Conservation (phyloP, 2,888 invertebrate species). For the Metellina segmentata region DNA sequence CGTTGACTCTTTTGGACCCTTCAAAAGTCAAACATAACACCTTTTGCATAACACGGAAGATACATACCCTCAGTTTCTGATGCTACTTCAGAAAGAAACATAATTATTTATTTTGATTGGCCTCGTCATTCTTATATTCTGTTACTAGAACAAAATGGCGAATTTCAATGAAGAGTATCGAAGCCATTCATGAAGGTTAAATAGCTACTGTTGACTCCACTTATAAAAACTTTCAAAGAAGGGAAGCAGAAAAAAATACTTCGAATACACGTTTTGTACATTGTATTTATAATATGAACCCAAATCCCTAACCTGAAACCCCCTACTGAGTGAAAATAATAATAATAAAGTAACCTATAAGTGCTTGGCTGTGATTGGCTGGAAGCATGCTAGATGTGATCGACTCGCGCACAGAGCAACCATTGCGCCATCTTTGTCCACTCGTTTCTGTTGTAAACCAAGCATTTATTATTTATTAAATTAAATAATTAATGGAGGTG, state of each 20-base stretch:
- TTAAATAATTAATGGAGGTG: not conserved
- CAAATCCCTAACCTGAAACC: constrained; percentile 19
- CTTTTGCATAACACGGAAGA: too few relatives aligned
- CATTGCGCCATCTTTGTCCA: constrained; percentile 25
- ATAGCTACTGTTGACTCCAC: constrained; percentile 68
- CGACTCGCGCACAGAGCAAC: not conserved
- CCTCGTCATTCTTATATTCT: too few relatives aligned
- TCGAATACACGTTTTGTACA: constrained; percentile 21
- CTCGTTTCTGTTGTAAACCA: not conserved
- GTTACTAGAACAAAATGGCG: too few relatives aligned
- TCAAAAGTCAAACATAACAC: too few relatives aligned
- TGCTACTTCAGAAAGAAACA: too few relatives aligned
- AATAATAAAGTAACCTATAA: constrained; percentile 48
- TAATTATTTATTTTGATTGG: too few relatives aligned
- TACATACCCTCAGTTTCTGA: too few relatives aligned
- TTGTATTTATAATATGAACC: constrained; percentile 46
- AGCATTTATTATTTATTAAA: not conserved
- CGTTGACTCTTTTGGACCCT: too few relatives aligned
- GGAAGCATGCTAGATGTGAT: constrained; percentile 36
- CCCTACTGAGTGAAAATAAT: constrained; percentile 30
- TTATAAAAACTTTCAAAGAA: constrained; percentile 40
- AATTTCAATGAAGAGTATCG: too few relatives aligned
- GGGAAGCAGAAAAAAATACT: constrained; percentile 22
- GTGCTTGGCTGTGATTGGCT: constrained; percentile 38
- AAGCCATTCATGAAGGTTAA: constrained; percentile 60